These are phyloP conservation scores for Aptenodytes patagonicus DNA, from an alignment of 2,113 vertebrate genomes.

Conservation along the genomic window DNA sequence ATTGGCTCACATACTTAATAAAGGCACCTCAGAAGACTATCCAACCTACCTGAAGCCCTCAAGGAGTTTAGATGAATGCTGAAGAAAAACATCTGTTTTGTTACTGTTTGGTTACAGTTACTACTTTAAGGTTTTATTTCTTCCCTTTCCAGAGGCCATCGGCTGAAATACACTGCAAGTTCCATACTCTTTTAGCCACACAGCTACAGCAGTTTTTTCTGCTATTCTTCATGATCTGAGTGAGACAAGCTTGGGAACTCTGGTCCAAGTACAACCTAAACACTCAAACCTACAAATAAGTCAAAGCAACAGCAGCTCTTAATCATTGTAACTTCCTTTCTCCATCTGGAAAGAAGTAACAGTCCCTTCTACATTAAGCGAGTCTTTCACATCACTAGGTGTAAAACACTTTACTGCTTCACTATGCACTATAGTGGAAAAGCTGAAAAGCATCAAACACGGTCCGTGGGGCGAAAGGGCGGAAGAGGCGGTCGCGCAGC, in stretches of 20 bases:
- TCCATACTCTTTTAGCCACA: background rate
- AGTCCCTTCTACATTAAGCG: background rate
- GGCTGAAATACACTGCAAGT: background rate
- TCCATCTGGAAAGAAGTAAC: background rate
- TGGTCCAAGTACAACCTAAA: too few relatives aligned
- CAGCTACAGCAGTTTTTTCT: background rate
- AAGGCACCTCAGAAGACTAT: background rate
- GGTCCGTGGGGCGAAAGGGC: background rate
- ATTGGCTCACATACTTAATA: background rate
- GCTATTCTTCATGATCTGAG: background rate
- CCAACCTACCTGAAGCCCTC: background rate
- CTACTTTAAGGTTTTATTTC: background rate
- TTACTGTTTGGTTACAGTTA: background rate
- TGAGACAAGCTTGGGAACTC: background rate
- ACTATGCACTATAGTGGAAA: fast-evolving
- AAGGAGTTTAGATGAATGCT: background rate
- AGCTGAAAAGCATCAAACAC: background rate
- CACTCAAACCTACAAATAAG: background rate
- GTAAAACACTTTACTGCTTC: background rate
- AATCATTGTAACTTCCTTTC: background rate
- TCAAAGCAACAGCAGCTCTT: background rate
- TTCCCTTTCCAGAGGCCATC: background rate
- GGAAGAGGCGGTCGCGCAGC: background rate
- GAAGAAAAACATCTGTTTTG: background rate
- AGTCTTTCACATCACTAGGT: background rate